Evolutionary conservation across 2,797 vertebrate species (phyloP), one percentile per base, ranked within the genome.

Genomic region (Cirrhinus mrigala): DNA sequence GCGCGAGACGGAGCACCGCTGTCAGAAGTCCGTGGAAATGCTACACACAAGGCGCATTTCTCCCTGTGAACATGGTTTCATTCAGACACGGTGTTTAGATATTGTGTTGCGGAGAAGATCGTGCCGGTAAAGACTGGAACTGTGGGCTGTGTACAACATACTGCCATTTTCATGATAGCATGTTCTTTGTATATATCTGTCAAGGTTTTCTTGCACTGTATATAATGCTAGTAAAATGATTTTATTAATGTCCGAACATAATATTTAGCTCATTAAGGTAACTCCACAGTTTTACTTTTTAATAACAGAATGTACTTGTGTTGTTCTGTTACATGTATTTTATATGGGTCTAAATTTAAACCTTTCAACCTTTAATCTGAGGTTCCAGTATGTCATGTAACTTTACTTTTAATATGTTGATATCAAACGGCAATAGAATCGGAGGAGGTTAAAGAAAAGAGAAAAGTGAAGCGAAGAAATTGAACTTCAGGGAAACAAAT

Each of bases 1-100:
- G 56, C 56, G 29, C 58, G 73, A 83, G 60, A 83, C 60, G 84
- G 58, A 81, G 69, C 24, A 37, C 11, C 48, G 62, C 70, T 66
- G 48, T 76, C 33, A 68, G 20, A 79, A 74, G 70, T 75, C 70
- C 24, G 84, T 46, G 79, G 20, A 81, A 29, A 66, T 56, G 46
- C 29, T 77, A 48, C 37, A 74, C 69, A 48, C 3, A 33, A 8
- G 24, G 6, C 56, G 40, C 9, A 71, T 64, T n/a, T 83, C 44
- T 74, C 33, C 20, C 37, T 2, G 9, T 46, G 56, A 46, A 46
- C 76, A 62, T 46, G 56, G 56, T 79, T 79, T 62, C 56, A 79
- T 79, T 62, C 46, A 56, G 22, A 70, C 15, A 54, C 29, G 37
- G 56, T 48, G 44, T 76, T 82, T 9, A 33, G 20, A 62, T 48